These are phyloP conservation scores for Hydrophis major DNA, from an alignment of 2,797 vertebrate species.

Conservation along the genomic window DNA sequence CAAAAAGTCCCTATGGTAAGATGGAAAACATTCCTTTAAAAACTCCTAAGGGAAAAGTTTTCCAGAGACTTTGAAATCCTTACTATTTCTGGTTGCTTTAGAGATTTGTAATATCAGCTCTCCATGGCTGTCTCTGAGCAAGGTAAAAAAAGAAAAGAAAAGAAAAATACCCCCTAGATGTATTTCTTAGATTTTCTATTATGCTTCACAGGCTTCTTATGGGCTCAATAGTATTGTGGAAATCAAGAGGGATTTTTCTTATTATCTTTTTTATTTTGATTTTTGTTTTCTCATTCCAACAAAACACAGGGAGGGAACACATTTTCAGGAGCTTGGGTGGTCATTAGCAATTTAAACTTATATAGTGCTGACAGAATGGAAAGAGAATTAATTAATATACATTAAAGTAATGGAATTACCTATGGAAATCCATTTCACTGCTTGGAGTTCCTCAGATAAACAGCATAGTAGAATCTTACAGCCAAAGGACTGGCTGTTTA, in stretches of 20 bases:
- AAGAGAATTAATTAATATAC: background rate
- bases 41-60: constrained; percentile 73
- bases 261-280: constrained; percentile 64
- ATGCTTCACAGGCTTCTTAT: constrained; percentile 62
- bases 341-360: constrained; percentile 37
- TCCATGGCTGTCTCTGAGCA: constrained; percentile 67
- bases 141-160: constrained; percentile 69
- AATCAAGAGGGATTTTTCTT: constrained; percentile 55
- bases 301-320: constrained; percentile 10
- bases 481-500: background rate
- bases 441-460: constrained; percentile 8
- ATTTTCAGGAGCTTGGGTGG: constrained; percentile 24
- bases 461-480: background rate
- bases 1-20: constrained; percentile 60
- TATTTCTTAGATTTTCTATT: constrained; percentile 70
- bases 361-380: constrained; percentile 3
- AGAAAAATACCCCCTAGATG: constrained; percentile 75
- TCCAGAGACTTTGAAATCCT: constrained; percentile 73
- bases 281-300: constrained; percentile 51
- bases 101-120: constrained; percentile 70
- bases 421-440: background rate
- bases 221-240: constrained; percentile 68
- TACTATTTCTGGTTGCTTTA: constrained; percentile 67
- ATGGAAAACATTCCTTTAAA: constrained; percentile 61
- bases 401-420: background rate